Evolutionary conservation across 2,113 vertebrate species (phyloP).

Genomic region (Cephalopholis sonnerati): DNA sequence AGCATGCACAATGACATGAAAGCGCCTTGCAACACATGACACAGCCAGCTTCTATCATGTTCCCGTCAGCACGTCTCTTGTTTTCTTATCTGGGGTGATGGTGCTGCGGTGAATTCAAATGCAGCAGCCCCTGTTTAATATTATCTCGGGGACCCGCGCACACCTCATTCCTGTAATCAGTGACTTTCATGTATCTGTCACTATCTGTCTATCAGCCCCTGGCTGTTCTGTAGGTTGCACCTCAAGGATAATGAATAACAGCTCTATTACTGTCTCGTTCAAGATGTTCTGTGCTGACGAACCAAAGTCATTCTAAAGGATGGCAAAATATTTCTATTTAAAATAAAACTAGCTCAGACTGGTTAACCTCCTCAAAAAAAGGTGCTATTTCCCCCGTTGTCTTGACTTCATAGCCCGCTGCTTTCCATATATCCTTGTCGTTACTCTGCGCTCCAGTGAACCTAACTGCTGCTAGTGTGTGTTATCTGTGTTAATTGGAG

Average conservation of each 20-base stretch:
- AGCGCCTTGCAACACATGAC: conserved; percentile 44
- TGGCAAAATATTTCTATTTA: neutral
- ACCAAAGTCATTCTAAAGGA: conserved; percentile 32
- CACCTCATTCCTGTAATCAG: conserved; percentile 63
- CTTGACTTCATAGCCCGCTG: neutral
- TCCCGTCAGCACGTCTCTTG: conserved; percentile 41
- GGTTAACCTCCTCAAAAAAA: conserved; percentile 25
- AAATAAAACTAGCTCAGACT: neutral
- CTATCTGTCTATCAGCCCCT: conserved; percentile 63
- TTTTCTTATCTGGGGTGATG: conserved; percentile 57
- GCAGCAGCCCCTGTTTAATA: conserved; percentile 52
- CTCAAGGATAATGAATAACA: conserved; percentile 55
- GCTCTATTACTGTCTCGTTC: conserved; percentile 29
- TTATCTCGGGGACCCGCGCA: conserved; percentile 40
- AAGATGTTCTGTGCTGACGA: conserved; percentile 26
- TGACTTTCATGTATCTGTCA: conserved; percentile 69
- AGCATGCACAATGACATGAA: conserved; percentile 24
- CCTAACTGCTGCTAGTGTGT: conserved; percentile 18
- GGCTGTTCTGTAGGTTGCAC: conserved; percentile 48
- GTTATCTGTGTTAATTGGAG: conserved; percentile 50
- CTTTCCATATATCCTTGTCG: conserved; percentile 14
- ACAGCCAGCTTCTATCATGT: conserved; percentile 48
- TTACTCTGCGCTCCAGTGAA: conserved; percentile 24
- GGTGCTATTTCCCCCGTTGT: neutral
- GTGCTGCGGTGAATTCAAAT: conserved; percentile 52